These are phyloP conservation scores for rabbit (Oryctolagus cuniculus) DNA, from an alignment of 2,113 vertebrate genomes.

Conservation along the genomic window DNA sequence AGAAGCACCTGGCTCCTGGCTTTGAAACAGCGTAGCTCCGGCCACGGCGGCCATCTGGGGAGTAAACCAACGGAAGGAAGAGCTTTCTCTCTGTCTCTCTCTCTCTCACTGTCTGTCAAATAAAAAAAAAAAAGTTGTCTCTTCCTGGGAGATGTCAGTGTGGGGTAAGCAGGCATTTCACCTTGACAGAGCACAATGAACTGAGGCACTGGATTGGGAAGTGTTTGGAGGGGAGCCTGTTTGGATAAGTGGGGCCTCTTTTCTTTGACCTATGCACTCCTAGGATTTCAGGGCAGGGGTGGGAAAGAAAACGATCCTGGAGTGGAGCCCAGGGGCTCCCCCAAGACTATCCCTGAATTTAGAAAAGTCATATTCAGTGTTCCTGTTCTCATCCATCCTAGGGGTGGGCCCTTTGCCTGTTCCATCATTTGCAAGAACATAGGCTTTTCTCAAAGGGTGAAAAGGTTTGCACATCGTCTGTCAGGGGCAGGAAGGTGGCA, in stretches of 20 bases:
- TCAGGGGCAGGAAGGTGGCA: neutral
- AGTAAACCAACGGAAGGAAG: too few relatives aligned
- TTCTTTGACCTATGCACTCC: neutral
- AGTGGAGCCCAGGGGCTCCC: neutral
- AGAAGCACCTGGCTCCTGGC: too few relatives aligned
- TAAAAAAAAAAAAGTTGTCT: neutral
- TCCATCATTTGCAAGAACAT: neutral
- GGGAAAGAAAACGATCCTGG: neutral
- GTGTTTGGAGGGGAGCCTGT: neutral
- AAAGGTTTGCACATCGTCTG: neutral
- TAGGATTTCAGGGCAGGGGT: neutral
- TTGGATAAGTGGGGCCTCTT: neutral
- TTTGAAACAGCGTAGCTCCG: too few relatives aligned
- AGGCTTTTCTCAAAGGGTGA: neutral
- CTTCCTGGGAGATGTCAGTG: neutral
- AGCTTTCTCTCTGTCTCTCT: too few relatives aligned
- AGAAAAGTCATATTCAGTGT: neutral
- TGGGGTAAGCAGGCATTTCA: neutral
- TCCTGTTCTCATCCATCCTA: neutral
- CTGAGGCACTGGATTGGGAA: neutral
- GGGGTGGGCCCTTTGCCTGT: neutral
- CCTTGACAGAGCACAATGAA: neutral
- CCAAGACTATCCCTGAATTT: neutral
- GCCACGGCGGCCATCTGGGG: too few relatives aligned
- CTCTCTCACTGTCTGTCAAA: too few relatives aligned